Conservation (phyloP, 1,140 invertebrate species). For the Ptiloglossa arizonensis region DNA sequence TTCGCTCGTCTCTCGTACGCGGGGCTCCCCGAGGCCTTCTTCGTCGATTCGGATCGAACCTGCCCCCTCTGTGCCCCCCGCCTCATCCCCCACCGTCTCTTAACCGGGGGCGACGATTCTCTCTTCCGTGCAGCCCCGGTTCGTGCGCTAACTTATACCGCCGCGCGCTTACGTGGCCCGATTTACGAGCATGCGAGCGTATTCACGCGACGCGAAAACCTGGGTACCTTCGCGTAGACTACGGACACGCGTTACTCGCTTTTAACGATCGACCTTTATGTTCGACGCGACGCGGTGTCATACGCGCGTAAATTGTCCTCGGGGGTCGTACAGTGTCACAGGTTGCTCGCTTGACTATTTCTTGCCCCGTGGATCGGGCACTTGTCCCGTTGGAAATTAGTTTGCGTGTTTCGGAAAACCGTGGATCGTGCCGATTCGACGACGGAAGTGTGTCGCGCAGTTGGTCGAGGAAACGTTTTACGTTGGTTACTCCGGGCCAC, state of each 20-base stretch:
- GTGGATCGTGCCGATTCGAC: no score
- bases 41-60: neutral
- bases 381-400: no score
- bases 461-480: no score
- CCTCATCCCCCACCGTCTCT: no score
- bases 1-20: neutral
- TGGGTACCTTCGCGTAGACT: neutral
- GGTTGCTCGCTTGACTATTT: no score
- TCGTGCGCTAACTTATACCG: constrained; percentile 27
- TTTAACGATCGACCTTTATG: constrained; percentile 43
- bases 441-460: no score
- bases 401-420: no score
- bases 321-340: constrained; percentile 10
- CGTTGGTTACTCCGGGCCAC: no score
- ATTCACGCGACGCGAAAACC: constrained; percentile 42
- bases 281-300: constrained; percentile 21
- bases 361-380: no score
- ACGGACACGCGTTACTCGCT: constrained; percentile 26
- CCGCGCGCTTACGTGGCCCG: constrained; percentile 35
- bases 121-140: neutral
- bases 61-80: no score
- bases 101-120: neutral
- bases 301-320: constrained; percentile 19
- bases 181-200: constrained; percentile 45
- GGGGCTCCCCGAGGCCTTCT: no score